Conservation (phyloP, 2,113 vertebrate genomes). For the Toxotes chatareus region DNA sequence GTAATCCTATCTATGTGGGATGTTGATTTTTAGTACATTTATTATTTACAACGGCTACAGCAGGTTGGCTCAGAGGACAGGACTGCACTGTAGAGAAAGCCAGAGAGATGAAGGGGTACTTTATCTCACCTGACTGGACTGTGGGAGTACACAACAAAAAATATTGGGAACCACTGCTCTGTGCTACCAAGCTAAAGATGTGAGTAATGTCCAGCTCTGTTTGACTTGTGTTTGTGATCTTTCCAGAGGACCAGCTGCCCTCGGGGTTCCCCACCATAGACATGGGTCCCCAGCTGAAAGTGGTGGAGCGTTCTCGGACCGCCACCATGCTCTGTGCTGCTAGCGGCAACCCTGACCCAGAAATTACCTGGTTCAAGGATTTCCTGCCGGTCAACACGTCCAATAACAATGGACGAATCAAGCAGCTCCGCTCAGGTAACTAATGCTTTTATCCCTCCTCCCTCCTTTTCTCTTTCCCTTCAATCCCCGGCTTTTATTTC, state of each 20-base stretch:
- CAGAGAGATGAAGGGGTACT: not conserved
- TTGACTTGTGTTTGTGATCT: slow-evolving; percentile 62
- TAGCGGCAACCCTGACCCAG: slow-evolving; percentile 97
- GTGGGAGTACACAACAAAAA: not conserved
- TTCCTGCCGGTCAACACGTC: slow-evolving; percentile 97
- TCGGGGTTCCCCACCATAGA: slow-evolving; percentile 97
- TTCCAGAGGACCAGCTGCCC: slow-evolving; percentile 97
- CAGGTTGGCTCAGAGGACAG: too few species aligned
- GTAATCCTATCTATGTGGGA: too few species aligned
- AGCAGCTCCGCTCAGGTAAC: slow-evolving; percentile 98
- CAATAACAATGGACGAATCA: slow-evolving; percentile 97
- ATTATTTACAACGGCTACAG: too few species aligned
- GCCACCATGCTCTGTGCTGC: slow-evolving; percentile 99
- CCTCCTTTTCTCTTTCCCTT: not conserved
- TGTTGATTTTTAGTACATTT: too few species aligned
- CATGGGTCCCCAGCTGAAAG: slow-evolving; percentile 98
- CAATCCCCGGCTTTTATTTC: slow-evolving; percentile 52
- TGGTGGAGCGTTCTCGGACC: slow-evolving; percentile 98
- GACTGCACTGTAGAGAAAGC: not conserved
- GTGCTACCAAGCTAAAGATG: not conserved
- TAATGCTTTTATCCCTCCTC: slow-evolving; percentile 3
- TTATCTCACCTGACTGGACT: not conserved
- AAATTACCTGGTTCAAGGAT: slow-evolving; percentile 99
- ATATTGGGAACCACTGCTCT: not conserved
- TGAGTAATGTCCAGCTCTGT: not conserved